phyloP scores from a whole-genome alignment of 2,113 vertebrate species.

The Percina caprodes region DNA sequence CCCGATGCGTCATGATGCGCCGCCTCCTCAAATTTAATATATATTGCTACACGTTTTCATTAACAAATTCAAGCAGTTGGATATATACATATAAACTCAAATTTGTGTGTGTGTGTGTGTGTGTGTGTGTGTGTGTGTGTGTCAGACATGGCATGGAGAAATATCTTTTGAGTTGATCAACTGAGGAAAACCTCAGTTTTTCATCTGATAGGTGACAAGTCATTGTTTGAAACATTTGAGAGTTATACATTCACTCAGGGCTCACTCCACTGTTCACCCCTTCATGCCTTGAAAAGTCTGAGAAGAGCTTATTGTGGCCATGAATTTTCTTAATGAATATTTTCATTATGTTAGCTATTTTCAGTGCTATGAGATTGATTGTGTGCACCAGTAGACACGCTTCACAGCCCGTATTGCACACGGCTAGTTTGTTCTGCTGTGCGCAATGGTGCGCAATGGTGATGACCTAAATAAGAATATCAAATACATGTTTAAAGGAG shows the following conservation, averaged over 20 bases:
- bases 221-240: conserved; percentile 11
- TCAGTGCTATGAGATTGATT: conserved; percentile 53
- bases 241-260: conserved; percentile 9
- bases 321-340: conserved; percentile 46
- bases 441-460: conserved; percentile 1
- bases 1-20: too few species aligned
- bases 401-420: conserved; percentile 19
- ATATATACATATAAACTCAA: too few species aligned
- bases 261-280: conserved; percentile 21
- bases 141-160: not conserved
- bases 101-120: too few species aligned
- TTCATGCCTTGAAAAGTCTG: conserved; percentile 32
- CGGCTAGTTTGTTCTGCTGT: conserved; percentile 26
- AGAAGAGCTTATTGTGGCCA: conserved; percentile 42
- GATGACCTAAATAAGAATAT: conserved; percentile 60
- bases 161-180: not conserved
- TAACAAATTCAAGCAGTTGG: too few species aligned
- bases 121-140: not conserved
- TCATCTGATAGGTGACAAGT: conserved; percentile 27
- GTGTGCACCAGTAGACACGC: conserved; percentile 49
- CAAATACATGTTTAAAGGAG: conserved; percentile 34
- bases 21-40: too few species aligned
- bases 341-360: conserved; percentile 61
- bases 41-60: too few species aligned
- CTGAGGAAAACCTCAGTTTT: conserved; percentile 15